phyloP scores from a whole-genome alignment of 1,140 invertebrate species.

The Cydia strobilella region DNA sequence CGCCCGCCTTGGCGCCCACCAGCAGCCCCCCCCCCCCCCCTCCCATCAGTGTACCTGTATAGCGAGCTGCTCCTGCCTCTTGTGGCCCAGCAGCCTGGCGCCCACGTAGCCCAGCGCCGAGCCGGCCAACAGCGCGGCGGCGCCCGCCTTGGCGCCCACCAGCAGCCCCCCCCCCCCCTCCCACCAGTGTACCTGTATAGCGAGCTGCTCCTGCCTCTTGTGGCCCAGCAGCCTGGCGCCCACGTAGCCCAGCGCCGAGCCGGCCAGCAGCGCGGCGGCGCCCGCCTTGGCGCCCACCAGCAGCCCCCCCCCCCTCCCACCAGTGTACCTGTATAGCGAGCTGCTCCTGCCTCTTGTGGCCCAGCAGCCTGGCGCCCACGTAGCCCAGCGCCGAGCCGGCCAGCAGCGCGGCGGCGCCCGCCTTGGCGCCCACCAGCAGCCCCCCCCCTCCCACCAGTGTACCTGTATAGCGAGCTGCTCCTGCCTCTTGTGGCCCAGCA shows the following conservation, averaged over 20 bases:
- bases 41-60: background rate
- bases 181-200: background rate
- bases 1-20: conserved; percentile 53
- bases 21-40: conserved; percentile 32
- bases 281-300: too few species aligned
- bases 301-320: too few species aligned
- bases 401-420: conserved; percentile 52
- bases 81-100: background rate
- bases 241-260: background rate
- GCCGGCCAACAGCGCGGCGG: background rate
- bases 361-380: conserved; percentile 40
- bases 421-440: conserved; percentile 56
- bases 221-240: background rate
- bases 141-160: too few species aligned
- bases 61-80: conserved; percentile 1
- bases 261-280: background rate
- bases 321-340: conserved; percentile 28
- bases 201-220: conserved; percentile 1
- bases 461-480: conserved; percentile 4
- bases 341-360: conserved; percentile 26
- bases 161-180: too few species aligned
- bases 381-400: conserved; percentile 56
- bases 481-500: conserved; percentile 35
- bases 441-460: conserved; percentile 52
- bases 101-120: background rate